Conservation (phyloP, 37 sponge, comb jelly and placozoan genomes). For the Corticium candelabrum region DNA sequence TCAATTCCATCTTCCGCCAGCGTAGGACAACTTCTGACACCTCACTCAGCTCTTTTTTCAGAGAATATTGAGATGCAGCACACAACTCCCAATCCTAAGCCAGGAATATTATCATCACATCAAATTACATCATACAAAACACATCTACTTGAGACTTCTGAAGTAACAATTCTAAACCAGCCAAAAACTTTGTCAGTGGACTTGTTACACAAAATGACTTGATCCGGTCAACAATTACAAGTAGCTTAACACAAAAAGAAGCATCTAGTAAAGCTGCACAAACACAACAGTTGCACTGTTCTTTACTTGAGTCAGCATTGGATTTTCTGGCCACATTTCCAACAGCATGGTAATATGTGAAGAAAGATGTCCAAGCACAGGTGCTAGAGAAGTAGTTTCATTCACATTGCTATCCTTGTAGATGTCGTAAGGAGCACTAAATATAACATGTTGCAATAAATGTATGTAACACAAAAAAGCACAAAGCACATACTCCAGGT, state of each 20-base stretch:
- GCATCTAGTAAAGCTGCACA: not conserved
- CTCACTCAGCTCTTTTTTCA: conserved; percentile 26
- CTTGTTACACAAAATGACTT: conserved; percentile 32
- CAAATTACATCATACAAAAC: not conserved
- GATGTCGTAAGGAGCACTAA: not conserved
- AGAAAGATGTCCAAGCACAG: not conserved
- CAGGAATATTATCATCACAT: not conserved
- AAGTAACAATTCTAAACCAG: conserved; percentile 69
- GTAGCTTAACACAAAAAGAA: conserved; percentile 22
- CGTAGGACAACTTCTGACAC: conserved; percentile 53
- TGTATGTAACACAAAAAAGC: too few relatives aligned
- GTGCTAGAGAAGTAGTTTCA: not conserved
- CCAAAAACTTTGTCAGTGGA: conserved; percentile 75
- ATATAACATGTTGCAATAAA: too few relatives aligned
- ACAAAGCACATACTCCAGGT: too few relatives aligned
- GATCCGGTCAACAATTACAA: conserved; percentile 26
- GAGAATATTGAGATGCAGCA: conserved; percentile 51
- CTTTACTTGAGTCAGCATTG: not conserved
- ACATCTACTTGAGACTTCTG: conserved; percentile 62
- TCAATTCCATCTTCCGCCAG: conserved; percentile 76
- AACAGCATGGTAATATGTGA: not conserved
- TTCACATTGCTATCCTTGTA: not conserved
- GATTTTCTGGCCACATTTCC: not conserved
- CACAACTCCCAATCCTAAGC: conserved; percentile 82
- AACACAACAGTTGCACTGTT: not conserved